These are phyloP conservation scores for Amniataba percoides DNA, from an alignment of 2,797 vertebrate species.

Conservation along the genomic window DNA sequence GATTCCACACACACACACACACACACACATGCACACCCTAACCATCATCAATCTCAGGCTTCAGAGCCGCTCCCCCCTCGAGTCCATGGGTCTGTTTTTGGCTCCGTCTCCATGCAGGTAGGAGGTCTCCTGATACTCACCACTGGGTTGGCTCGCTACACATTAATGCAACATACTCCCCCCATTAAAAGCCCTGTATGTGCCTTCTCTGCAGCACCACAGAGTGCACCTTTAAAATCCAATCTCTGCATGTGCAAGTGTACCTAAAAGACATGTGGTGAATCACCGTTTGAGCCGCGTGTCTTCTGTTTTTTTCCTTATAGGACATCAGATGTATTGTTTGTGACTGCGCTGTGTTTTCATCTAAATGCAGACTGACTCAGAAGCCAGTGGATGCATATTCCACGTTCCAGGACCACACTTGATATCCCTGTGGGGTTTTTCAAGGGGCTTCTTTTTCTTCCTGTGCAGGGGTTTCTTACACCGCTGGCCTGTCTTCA, in stretches of 20 bases:
- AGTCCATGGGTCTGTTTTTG: slow-evolving; percentile 83
- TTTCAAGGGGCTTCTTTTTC: slow-evolving; percentile 50
- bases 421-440: slow-evolving; percentile 53
- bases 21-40: slow-evolving; percentile 39
- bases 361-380: slow-evolving; percentile 57
- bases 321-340: slow-evolving; percentile 46
- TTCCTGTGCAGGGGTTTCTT: slow-evolving; percentile 29
- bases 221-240: slow-evolving; percentile 31
- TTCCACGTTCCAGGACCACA: slow-evolving; percentile 59
- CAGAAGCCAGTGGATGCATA: slow-evolving; percentile 36
- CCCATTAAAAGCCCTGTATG: slow-evolving; percentile 64
- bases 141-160: slow-evolving; percentile 75
- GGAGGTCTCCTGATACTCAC: slow-evolving; percentile 86
- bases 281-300: slow-evolving; percentile 17
- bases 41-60: slow-evolving; percentile 87
- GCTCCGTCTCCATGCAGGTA: slow-evolving; percentile 80
- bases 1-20: slow-evolving; percentile 31
- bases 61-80: slow-evolving; percentile 80
- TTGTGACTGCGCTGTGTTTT: slow-evolving; percentile 53
- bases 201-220: slow-evolving; percentile 23
- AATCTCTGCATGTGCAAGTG: background rate
- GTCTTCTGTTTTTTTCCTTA: slow-evolving; percentile 5
- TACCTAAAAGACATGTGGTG: slow-evolving; percentile 40
- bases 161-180: slow-evolving; percentile 82
- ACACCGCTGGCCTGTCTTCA: slow-evolving; percentile 64